Percentiles rank a stretch among this genome's conserved stretches.
Conservation (phyloP, 2,113 vertebrate species). For the Petroica traversi region DNA sequence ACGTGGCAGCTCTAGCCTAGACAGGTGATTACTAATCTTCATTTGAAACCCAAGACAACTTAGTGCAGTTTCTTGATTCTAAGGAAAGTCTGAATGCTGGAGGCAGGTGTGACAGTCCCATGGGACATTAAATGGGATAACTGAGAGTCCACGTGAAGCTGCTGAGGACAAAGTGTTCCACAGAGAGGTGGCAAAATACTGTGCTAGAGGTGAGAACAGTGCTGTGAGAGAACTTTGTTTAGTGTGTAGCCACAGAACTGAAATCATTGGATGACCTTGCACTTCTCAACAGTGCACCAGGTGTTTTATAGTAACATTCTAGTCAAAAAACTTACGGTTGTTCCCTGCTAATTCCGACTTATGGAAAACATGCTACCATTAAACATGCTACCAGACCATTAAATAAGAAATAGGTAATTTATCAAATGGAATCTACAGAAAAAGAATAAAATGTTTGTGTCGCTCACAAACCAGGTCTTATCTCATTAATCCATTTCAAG, state of each 20-base stretch:
- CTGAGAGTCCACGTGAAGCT: neutral
- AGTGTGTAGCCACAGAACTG: neutral
- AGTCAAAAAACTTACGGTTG: neutral
- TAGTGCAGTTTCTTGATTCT: neutral
- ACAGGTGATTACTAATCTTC: neutral
- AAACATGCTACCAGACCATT: neutral
- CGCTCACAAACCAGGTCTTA: neutral
- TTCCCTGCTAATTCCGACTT: neutral
- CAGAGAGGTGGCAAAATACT: neutral
- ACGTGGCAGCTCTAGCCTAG: neutral
- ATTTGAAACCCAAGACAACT: neutral
- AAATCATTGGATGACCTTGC: fast-evolving
- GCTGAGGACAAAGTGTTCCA: neutral
- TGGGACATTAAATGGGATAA: neutral
- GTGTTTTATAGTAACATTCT: neutral
- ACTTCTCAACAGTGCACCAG: neutral
- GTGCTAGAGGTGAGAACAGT: neutral
- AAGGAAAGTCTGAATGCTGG: neutral
- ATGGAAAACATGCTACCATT: neutral
- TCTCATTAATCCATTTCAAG: neutral
- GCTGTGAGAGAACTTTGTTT: neutral
- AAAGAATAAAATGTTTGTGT: neutral
- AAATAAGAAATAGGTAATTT: neutral
- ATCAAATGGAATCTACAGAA: neutral
- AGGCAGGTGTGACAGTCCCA: neutral